These are phyloP conservation scores for Tachysurus vachellii DNA, from an alignment of 2,113 vertebrate genomes.

Conservation along the genomic window DNA sequence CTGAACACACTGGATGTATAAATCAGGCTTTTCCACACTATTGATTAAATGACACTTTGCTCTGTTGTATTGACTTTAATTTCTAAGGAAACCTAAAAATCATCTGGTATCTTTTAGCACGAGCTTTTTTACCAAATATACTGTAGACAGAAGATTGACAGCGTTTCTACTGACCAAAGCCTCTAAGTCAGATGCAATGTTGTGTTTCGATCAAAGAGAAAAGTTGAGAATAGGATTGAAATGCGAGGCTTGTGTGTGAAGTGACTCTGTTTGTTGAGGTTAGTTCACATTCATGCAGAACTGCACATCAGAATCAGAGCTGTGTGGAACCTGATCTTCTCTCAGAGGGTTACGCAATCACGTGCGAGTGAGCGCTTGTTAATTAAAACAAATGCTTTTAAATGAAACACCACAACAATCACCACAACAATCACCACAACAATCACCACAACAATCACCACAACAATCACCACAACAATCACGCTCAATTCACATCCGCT, in stretches of 20 bases:
- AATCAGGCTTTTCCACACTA: too few species aligned
- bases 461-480: background rate
- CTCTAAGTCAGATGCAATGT: too few species aligned
- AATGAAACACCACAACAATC: constrained; percentile 17
- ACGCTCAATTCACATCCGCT: background rate
- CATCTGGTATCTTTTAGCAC: too few species aligned
- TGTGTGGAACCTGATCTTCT: background rate
- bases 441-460: too few species aligned
- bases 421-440: too few species aligned
- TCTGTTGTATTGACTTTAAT: too few species aligned
- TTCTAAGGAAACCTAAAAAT: too few species aligned
- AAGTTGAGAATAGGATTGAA: background rate
- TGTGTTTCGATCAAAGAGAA: background rate
- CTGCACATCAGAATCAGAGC: background rate
- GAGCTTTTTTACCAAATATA: too few species aligned
- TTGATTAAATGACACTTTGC: too few species aligned
- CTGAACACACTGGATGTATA: background rate
- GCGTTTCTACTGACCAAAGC: too few species aligned
- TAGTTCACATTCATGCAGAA: background rate
- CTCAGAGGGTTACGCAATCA: background rate
- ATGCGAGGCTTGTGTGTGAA: background rate
- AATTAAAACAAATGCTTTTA: constrained; percentile 43
- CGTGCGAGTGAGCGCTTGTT: constrained; percentile 36
- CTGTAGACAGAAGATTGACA: too few species aligned
- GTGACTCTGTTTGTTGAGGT: background rate